Evolutionary conservation across 2,113 vertebrate genomes (phyloP).

Genomic region (Coptodon rendalli): DNA sequence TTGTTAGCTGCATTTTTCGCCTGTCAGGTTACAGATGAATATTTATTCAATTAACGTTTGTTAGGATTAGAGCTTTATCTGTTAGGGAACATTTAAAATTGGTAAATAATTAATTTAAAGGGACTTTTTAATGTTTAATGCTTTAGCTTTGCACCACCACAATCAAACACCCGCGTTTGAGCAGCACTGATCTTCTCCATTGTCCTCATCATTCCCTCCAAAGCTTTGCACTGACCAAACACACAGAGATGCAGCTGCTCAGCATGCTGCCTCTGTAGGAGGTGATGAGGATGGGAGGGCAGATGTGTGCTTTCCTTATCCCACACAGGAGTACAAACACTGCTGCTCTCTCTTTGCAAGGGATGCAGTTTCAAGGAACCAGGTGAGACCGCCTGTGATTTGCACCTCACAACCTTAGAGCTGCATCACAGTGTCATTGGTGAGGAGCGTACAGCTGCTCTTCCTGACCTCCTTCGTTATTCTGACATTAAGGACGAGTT

Average conservation of each 20-base stretch:
- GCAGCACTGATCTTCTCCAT: background rate
- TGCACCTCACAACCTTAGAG: accelerated
- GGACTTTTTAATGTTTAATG: accelerated
- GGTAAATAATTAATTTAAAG: background rate
- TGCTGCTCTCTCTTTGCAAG: background rate
- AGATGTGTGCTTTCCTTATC: background rate
- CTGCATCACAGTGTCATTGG: accelerated
- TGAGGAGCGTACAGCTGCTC: background rate
- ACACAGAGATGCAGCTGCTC: background rate
- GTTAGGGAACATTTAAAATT: accelerated
- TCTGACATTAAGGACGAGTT: background rate
- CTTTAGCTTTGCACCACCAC: background rate
- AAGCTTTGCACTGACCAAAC: background rate
- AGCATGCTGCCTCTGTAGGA: background rate
- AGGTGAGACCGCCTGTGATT: accelerated
- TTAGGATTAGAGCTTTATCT: background rate
- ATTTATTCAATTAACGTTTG: background rate
- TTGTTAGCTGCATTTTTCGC: accelerated
- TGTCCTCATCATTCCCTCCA: background rate
- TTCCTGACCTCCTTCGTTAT: background rate
- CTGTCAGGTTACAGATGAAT: accelerated
- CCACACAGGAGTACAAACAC: background rate
- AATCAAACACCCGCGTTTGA: accelerated
- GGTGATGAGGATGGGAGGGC: background rate
- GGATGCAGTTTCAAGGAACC: background rate